Conservation (phyloP, 1,140 invertebrate species). For the Notospermus geniculatus region DNA sequence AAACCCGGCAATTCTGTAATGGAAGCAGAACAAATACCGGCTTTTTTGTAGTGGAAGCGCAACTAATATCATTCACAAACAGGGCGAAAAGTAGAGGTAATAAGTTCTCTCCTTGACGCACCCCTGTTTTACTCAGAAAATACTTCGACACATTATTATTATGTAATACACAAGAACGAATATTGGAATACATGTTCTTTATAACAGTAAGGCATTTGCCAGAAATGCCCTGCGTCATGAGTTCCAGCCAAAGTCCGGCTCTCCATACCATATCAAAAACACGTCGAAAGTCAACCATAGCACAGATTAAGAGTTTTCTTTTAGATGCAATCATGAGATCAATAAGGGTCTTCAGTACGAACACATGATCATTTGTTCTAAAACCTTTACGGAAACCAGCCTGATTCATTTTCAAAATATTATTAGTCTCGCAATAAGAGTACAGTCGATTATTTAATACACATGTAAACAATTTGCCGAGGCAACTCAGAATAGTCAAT, state of each 20-base stretch:
- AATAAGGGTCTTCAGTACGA: conserved; percentile 19
- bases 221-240: not conserved
- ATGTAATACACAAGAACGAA: too few species aligned
- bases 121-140: too few species aligned
- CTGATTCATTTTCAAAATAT: conserved; percentile 15
- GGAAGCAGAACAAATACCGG: too few species aligned
- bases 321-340: conserved; percentile 10
- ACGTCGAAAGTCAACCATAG: not conserved
- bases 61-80: too few species aligned
- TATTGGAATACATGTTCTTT: not conserved
- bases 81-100: too few species aligned
- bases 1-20: too few species aligned
- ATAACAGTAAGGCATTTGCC: not conserved
- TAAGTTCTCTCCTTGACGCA: too few species aligned
- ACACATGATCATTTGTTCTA: conserved; percentile 19
- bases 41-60: too few species aligned
- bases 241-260: not conserved
- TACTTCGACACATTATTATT: too few species aligned
- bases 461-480: conserved; percentile 23
- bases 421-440: conserved; percentile 9
- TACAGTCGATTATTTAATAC: conserved; percentile 19
- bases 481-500: conserved; percentile 17
- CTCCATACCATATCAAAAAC: conserved; percentile 2
- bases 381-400: too few species aligned
- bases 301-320: conserved; percentile 10